Conservation (phyloP, 1,140 invertebrate genomes). For the Heliconius himera region DNA sequence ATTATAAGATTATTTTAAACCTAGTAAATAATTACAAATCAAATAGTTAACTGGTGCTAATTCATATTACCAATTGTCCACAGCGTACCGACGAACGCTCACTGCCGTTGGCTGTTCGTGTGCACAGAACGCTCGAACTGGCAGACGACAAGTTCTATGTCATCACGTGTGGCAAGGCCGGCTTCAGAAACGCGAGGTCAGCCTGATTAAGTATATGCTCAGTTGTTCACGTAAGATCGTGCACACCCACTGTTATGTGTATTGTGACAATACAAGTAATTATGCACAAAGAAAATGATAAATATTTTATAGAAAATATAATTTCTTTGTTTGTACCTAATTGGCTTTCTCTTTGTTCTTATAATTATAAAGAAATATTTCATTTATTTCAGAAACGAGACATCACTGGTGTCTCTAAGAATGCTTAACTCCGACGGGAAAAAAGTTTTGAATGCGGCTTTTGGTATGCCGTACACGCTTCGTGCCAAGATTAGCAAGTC, state of each 20-base stretch:
- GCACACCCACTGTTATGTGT: constrained; percentile 20
- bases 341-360: not conserved
- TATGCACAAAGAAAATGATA: not conserved
- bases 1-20: no score
- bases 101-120: constrained; percentile 93
- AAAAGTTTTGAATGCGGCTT: constrained; percentile 88
- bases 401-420: constrained; percentile 88
- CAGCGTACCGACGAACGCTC: constrained; percentile 93
- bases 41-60: not conserved
- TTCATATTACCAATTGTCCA: constrained; percentile 26
- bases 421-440: constrained; percentile 85
- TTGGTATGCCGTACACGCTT: constrained; percentile 89
- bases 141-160: constrained; percentile 97
- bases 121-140: constrained; percentile 94
- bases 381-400: constrained; percentile 86
- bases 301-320: not conserved
- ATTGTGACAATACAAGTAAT: not conserved
- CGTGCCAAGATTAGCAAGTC: constrained; percentile 84
- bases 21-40: no score
- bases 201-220: constrained; percentile 12
- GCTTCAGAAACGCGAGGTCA: constrained; percentile 83
- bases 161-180: constrained; percentile 94
- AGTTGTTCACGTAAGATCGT: not conserved
- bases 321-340: not conserved
- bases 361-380: not conserved